phyloP scores from a whole-genome alignment of 2,113 vertebrate species.

The Anhinga anhinga region DNA sequence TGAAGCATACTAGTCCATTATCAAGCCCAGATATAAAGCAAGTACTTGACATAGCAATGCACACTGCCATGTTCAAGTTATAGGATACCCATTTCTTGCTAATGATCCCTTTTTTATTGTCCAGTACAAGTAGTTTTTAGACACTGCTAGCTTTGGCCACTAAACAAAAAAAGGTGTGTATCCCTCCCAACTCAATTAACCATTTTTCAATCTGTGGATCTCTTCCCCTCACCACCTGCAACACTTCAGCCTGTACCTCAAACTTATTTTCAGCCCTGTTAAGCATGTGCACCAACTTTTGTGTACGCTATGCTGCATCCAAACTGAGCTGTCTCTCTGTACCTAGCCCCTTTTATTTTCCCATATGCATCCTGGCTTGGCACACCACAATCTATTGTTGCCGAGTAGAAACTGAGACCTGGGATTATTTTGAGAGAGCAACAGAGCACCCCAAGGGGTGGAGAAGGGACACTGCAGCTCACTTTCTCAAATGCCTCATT shows the following conservation, averaged over 20 bases:
- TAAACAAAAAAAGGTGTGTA: not conserved
- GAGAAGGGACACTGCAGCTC: not conserved
- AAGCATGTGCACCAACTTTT: not conserved
- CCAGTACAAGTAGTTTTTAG: not conserved
- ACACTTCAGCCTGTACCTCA: not conserved
- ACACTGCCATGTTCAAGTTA: not conserved
- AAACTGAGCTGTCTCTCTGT: not conserved
- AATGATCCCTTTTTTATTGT: not conserved
- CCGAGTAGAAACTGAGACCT: not conserved
- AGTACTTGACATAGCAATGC: not conserved
- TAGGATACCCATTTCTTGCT: not conserved
- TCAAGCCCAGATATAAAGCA: not conserved
- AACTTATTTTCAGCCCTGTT: not conserved
- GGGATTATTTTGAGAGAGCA: not conserved
- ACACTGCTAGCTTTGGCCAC: not conserved
- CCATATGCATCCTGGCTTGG: not conserved
- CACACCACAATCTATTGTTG: not conserved
- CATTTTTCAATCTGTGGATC: not conserved
- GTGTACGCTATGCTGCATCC: not conserved
- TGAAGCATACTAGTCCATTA: not conserved
- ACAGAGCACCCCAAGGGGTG: not conserved
- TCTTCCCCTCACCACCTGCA: not conserved
- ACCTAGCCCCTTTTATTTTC: not conserved
- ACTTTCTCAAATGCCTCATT: not conserved
- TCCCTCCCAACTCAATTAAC: not conserved